phyloP scores from a whole-genome alignment of 2,888 invertebrate species.

The Drosophila monieri region DNA sequence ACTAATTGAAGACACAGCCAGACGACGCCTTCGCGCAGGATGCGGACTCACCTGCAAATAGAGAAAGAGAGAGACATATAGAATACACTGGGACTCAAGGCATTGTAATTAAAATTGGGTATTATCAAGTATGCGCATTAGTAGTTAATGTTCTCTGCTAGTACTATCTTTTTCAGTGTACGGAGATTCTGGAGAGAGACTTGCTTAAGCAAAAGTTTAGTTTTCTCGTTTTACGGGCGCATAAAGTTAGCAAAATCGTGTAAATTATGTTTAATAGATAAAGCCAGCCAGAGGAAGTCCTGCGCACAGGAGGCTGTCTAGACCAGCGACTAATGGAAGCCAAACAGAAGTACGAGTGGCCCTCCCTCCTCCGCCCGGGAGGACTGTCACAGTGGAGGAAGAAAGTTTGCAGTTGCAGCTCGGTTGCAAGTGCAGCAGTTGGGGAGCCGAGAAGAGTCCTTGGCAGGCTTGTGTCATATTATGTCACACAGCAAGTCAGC shows the following conservation, averaged over 20 bases:
- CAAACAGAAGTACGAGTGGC: neutral
- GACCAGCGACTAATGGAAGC: conserved; percentile 51
- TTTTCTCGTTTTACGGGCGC: conserved; percentile 12
- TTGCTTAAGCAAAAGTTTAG: conserved; percentile 38
- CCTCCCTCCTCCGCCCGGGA: neutral
- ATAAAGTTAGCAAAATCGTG: conserved; percentile 75
- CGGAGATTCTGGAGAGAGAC: neutral
- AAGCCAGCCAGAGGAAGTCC: conserved; percentile 43
- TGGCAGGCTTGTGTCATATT: conserved; percentile 59
- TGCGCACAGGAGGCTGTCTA: conserved; percentile 52
- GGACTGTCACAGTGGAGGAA: conserved; percentile 11
- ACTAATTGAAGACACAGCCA: conserved; percentile 76
- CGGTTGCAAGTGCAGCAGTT: conserved; percentile 27
- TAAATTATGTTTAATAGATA: conserved; percentile 80
- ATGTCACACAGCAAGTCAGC: conserved; percentile 41
- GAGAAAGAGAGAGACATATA: conserved; percentile 17
- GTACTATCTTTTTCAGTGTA: neutral
- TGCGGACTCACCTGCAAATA: conserved; percentile 64
- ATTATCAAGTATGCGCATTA: no score
- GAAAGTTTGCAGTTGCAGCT: conserved; percentile 23
- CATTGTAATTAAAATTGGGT: neutral
- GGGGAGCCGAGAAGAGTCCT: conserved; percentile 40
- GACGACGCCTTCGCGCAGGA: conserved; percentile 34
- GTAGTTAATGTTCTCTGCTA: no score
- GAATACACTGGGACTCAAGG: conserved; percentile 12